A percentile compares a stretch with the other conserved stretches of the same genome.
phyloP scores from a whole-genome alignment of 2,888 invertebrate genomes.

The Calameuta idolon region DNA sequence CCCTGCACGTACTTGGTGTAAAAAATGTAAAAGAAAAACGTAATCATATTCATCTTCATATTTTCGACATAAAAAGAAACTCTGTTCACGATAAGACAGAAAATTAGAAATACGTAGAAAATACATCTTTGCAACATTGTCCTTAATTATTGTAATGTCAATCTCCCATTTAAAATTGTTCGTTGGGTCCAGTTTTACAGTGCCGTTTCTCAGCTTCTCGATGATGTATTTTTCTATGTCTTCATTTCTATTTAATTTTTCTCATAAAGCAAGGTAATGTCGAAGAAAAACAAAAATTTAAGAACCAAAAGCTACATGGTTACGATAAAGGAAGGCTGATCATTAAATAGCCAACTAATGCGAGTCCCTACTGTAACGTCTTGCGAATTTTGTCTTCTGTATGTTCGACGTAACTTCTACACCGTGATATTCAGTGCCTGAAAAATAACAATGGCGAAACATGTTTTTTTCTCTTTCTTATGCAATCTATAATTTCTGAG shows the following conservation, averaged over 20 bases:
- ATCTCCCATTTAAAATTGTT: neutral
- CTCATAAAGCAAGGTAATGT: neutral
- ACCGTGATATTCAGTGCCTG: conserved; percentile 42
- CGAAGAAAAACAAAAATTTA: neutral
- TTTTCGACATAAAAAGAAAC: neutral
- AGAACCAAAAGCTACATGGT: neutral
- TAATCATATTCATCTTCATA: neutral
- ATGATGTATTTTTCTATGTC: neutral
- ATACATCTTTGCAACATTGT: neutral
- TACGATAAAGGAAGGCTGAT: neutral
- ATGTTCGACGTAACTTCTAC: conserved; percentile 37
- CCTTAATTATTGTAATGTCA: neutral
- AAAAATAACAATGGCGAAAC: conserved; percentile 44
- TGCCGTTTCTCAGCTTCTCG: neutral
- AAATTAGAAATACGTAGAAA: neutral
- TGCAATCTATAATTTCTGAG: neutral
- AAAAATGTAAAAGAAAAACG: neutral
- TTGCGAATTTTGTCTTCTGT: conserved; percentile 41
- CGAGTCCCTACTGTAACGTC: conserved; percentile 2
- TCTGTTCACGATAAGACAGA: neutral
- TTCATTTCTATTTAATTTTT: neutral
- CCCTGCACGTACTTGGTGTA: neutral
- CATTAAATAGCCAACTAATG: neutral
- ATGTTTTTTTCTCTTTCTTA: conserved; percentile 31
- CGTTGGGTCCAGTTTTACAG: neutral